Evolutionary conservation across 2,888 invertebrate species (phyloP), one percentile per base, ranked within the genome.

Genomic region (Tholera decimalis): DNA sequence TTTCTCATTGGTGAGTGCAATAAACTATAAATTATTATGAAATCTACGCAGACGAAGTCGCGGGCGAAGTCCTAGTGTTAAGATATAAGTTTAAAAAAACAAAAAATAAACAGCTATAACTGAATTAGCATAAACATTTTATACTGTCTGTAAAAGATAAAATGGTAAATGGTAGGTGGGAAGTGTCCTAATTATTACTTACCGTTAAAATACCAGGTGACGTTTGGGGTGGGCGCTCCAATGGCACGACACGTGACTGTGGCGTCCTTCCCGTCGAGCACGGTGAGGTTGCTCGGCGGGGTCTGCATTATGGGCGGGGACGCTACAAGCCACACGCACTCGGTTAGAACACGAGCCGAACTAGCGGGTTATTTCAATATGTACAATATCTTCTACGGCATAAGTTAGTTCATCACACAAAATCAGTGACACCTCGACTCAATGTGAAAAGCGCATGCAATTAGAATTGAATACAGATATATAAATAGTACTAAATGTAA

Each of bases 121-220:
- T 44, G 20, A 24, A 15, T 33, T 26, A 44, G 13, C 9, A 68
- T 15, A 26, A 26, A 9, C 13, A 43, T n/a, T n/a, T n/a, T n/a
- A n/a, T n/a, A 46, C 7, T 13, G 46, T 47, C 4, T 20, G 33
- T 20, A 33, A 39, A 62, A 9, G 8, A 24, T 46, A 39, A 15
- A 33, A 37, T 22, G 37, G 20, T n/a, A n/a, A n/a, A 55, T 58
- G 41, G n/a, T 20, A 30, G 11, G n/a, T n/a, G n/a, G n/a, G 20
- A 47, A 47, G 47, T 49, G 44, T 57, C 33, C 28, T 47, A 59
- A 44, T 75, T 80, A 44, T 75, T 80, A 89, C 96, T 96, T 96
- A 99, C 99, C 98, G 93, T 98, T 98, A 88, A 97, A 98, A 86
- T 97, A 97, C 99, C 99, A 99, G 47, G 98, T 98, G 67, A 98